Conservation (phyloP, 2,888 invertebrate species). For the Antitype chi region DNA sequence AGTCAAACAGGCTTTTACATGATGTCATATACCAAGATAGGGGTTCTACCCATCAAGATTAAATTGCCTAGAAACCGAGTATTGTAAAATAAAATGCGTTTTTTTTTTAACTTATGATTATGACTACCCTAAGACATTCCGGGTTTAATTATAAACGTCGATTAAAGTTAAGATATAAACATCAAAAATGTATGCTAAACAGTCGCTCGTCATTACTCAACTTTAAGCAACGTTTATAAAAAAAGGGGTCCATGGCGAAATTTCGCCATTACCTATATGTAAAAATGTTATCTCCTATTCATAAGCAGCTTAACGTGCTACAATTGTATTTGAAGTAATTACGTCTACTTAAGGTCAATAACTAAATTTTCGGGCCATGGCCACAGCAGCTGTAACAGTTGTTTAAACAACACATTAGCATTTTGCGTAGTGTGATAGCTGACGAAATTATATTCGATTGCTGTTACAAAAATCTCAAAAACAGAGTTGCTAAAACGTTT, state of each 20-base stretch:
- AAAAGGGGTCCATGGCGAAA: not conserved
- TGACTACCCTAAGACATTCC: not conserved
- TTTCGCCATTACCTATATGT: constrained; percentile 8
- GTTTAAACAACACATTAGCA: constrained; percentile 74
- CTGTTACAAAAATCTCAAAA: constrained; percentile 45
- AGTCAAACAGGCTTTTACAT: constrained; percentile 40
- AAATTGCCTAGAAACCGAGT: constrained; percentile 10
- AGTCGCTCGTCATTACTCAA: no score
- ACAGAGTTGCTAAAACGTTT: constrained; percentile 40
- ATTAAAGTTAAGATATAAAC: no score
- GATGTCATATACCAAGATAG: constrained; percentile 52
- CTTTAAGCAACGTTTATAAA: no score
- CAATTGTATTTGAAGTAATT: constrained; percentile 58
- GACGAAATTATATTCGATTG: constrained; percentile 49
- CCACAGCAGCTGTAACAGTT: constrained; percentile 68
- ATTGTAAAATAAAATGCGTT: not conserved
- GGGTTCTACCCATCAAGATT: constrained; percentile 26
- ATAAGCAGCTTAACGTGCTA: constrained; percentile 27
- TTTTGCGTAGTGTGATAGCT: constrained; percentile 57
- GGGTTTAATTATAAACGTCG: not conserved
- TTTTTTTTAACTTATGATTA: not conserved
- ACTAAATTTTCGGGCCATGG: constrained; percentile 73
- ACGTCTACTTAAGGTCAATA: constrained; percentile 68
- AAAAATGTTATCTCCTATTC: constrained; percentile 31
- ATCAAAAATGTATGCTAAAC: no score